Conservation (phyloP, 2,888 invertebrate species). For the Xiphydria camelus region DNA sequence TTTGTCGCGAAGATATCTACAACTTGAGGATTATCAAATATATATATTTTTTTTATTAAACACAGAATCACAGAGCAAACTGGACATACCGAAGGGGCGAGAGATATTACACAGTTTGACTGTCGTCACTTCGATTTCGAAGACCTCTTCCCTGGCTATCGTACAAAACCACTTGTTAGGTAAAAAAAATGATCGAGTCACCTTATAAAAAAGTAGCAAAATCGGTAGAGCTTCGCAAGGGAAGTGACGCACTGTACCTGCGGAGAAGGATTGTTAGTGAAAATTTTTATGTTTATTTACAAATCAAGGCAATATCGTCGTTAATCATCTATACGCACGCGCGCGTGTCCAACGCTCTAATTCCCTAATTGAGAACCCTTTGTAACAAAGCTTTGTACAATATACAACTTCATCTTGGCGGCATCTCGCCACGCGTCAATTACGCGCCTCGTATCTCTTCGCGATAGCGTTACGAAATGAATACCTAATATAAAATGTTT, state of each 20-base stretch:
- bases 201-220: conserved; percentile 37
- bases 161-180: conserved; percentile 33
- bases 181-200: not conserved
- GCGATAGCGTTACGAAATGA: too few relatives aligned
- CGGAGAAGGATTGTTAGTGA: conserved; percentile 40
- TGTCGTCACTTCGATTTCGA: conserved; percentile 11
- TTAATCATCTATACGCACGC: conserved; percentile 19
- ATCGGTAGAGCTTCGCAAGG: conserved; percentile 23
- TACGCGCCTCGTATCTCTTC: too few relatives aligned
- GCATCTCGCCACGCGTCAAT: too few relatives aligned
- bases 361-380: conserved; percentile 33
- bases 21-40: conserved; percentile 38
- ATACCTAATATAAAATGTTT: too few relatives aligned
- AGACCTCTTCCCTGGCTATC: conserved; percentile 10
- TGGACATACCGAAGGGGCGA: conserved; percentile 51
- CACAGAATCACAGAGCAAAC: conserved; percentile 57
- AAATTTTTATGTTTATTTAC: conserved; percentile 55
- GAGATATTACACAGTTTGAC: conserved; percentile 40
- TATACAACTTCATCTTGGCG: conserved; percentile 23
- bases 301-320: conserved; percentile 56
- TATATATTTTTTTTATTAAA: conserved; percentile 50
- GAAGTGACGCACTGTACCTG: conserved; percentile 28
- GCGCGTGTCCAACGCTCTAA: conserved; percentile 34
- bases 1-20: too few relatives aligned
- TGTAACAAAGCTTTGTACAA: conserved; percentile 36